A percentile compares a stretch with the other conserved stretches of the same genome.
These are phyloP conservation scores for Ellobius talpinus DNA, from an alignment of 2,113 vertebrate genomes.

Conservation along the genomic window DNA sequence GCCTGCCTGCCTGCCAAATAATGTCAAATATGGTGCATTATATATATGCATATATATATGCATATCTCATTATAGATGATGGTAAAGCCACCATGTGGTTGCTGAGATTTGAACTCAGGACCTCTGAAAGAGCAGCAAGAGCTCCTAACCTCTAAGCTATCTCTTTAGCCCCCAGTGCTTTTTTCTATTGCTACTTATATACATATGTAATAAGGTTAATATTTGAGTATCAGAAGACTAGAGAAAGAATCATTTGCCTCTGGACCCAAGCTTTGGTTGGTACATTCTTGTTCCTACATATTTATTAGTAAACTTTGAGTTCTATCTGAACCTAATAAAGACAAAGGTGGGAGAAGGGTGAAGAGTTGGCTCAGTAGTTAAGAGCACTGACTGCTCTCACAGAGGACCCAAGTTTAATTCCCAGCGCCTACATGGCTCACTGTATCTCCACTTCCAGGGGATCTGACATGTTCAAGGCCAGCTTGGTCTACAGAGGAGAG, in stretches of 20 bases:
- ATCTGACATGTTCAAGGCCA: background rate
- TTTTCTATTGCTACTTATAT: background rate
- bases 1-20: no score
- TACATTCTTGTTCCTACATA: background rate
- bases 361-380: background rate
- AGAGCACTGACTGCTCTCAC: background rate
- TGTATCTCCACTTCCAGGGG: background rate
- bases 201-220: background rate
- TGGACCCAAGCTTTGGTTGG: background rate
- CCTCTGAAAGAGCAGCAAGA: no score
- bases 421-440: background rate
- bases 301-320: background rate
- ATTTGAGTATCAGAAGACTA: background rate
- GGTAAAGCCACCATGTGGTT: no score
- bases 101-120: no score
- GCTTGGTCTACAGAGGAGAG: background rate
- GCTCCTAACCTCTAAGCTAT: no score
- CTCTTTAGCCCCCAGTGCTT: background rate
- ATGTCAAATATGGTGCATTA: no score
- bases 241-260: background rate
- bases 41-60: no score
- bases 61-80: no score
- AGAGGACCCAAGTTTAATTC: background rate
- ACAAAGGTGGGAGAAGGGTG: background rate
- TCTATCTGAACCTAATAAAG: background rate